phyloP scores from a whole-genome alignment of 2,113 vertebrate species.

The Scomber japonicus region DNA sequence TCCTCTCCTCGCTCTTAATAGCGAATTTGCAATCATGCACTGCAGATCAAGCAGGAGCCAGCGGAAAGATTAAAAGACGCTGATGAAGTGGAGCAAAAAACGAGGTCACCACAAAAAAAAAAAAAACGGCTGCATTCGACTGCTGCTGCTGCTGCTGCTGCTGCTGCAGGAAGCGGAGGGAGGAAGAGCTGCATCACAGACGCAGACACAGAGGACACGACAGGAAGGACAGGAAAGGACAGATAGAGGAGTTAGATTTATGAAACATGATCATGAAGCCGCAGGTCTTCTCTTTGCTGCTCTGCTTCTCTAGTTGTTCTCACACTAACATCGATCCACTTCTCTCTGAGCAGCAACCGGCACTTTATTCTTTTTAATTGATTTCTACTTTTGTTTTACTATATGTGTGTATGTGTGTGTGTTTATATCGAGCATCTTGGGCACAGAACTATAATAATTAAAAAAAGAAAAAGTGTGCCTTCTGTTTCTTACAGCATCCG shows the following conservation, averaged over 20 bases:
- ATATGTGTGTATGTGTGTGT: too few species aligned
- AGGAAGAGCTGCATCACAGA: not conserved
- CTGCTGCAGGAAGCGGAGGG: constrained; percentile 22
- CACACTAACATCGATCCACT: too few species aligned
- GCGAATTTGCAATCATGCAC: constrained; percentile 28
- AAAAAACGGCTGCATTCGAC: not conserved
- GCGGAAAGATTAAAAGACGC: constrained; percentile 31
- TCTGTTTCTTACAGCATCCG: too few species aligned
- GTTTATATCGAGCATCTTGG: too few species aligned
- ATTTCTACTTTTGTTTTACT: too few species aligned
- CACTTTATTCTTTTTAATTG: too few species aligned
- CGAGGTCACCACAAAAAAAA: constrained; percentile 42
- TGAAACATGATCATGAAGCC: not conserved
- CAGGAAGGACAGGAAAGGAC: constrained; percentile 43
- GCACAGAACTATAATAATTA: too few species aligned
- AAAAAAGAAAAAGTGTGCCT: too few species aligned
- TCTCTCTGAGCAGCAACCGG: too few species aligned
- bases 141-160: constrained; percentile 10
- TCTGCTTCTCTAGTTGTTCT: too few species aligned
- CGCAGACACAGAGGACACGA: not conserved
- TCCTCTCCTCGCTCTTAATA: constrained; percentile 13
- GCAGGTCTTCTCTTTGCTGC: not conserved
- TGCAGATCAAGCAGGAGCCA: constrained; percentile 44
- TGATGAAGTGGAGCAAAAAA: constrained; percentile 37
- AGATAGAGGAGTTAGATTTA: too few species aligned